These are phyloP conservation scores for Sciurus vulgaris DNA, from an alignment of 2,797 vertebrate species.

Conservation along the genomic window DNA sequence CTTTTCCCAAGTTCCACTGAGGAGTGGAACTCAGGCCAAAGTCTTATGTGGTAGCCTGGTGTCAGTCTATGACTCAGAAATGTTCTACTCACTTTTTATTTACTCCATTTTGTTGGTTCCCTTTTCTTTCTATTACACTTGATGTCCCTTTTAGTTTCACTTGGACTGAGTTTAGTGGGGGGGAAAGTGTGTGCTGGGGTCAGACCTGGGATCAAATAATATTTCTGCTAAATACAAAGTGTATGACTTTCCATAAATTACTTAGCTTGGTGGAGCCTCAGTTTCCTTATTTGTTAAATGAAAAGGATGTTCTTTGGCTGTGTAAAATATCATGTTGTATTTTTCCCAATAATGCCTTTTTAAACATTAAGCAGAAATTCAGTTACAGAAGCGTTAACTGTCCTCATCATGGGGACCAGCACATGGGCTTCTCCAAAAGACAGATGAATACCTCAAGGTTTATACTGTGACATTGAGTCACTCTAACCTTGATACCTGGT, in stretches of 20 bases:
- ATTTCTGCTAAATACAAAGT: not conserved
- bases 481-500: not conserved
- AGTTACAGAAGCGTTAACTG: not conserved
- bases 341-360: not conserved
- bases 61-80: not conserved
- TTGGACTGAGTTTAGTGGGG: not conserved
- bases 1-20: not conserved
- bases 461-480: not conserved
- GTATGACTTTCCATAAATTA: not conserved
- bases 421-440: slow-evolving; percentile 9
- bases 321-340: not conserved
- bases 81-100: not conserved
- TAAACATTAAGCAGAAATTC: not conserved
- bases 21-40: not conserved
- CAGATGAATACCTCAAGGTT: not conserved
- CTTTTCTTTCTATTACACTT: not conserved
- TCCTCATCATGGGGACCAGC: not conserved
- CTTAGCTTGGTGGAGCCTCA: not conserved
- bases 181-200: not conserved
- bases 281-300: not conserved
- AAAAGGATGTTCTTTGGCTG: not conserved
- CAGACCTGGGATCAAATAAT: not conserved
- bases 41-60: no score
- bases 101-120: not conserved
- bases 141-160: not conserved